Percentiles rank a stretch among this genome's conserved stretches.
phyloP scores from a whole-genome alignment of 2,888 invertebrate species.

The Camponotus fellah region DNA sequence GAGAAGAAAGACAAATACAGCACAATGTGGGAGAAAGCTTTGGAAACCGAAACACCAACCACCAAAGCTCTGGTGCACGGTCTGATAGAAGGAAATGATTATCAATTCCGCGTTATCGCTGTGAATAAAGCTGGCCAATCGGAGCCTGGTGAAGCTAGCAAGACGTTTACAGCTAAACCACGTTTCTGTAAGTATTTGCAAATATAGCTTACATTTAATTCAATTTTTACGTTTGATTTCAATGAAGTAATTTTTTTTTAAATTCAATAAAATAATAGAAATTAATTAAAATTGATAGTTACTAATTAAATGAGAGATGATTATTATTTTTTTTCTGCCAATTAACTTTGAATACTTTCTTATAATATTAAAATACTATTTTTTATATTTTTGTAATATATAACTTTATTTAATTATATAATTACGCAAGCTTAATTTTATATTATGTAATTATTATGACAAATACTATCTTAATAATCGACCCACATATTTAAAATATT shows the following conservation, averaged over 20 bases:
- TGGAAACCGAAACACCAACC: constrained; percentile 92
- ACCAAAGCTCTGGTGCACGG: constrained; percentile 95
- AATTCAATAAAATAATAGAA: neutral
- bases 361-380: neutral
- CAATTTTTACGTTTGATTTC: neutral
- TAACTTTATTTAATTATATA: neutral
- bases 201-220: neutral
- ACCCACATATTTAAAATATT: neutral
- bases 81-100: constrained; percentile 97
- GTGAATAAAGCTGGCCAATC: constrained; percentile 98
- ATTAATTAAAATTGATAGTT: neutral
- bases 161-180: constrained; percentile 94
- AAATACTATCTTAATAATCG: neutral
- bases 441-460: constrained; percentile 3
- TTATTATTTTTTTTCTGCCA: neutral
- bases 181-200: constrained; percentile 89
- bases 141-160: constrained; percentile 95
- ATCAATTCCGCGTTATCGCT: constrained; percentile 98
- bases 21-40: constrained; percentile 96
- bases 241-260: neutral
- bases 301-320: too few relatives aligned
- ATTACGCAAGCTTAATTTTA: neutral
- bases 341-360: neutral
- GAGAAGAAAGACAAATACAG: constrained; percentile 98
- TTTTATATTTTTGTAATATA: neutral